Evolutionary conservation across 2,113 vertebrate genomes (phyloP).

Genomic region (Prolemur simus): DNA sequence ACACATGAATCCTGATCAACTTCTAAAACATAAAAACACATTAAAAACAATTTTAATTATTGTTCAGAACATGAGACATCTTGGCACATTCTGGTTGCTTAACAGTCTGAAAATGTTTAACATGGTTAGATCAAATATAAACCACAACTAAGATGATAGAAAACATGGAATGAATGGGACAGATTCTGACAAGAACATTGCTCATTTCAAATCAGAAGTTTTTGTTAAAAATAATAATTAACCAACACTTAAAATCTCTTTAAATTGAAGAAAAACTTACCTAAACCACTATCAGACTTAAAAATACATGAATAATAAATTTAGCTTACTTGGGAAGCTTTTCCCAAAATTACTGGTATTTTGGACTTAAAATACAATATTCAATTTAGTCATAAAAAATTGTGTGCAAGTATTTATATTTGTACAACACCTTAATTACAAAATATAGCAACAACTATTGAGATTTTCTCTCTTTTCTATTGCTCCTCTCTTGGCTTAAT

Average conservation of each 20-base stretch:
- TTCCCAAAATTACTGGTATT: background rate
- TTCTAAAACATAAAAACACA: background rate
- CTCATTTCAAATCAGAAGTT: slow-evolving; percentile 16
- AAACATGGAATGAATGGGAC: background rate
- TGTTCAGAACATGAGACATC: background rate
- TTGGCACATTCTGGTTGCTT: background rate
- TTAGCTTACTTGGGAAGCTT: background rate
- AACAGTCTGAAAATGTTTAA: background rate
- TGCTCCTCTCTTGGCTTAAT: background rate
- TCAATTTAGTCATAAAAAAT: background rate
- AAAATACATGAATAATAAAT: background rate
- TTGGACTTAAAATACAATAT: background rate
- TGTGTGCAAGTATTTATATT: background rate
- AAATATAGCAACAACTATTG: background rate
- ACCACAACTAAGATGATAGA: background rate
- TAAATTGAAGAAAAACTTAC: background rate
- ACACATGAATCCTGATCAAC: background rate
- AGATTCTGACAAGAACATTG: background rate
- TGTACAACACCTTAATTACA: background rate
- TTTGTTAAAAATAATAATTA: background rate
- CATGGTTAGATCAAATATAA: background rate
- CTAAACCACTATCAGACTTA: background rate
- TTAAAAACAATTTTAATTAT: background rate
- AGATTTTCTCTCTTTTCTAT: background rate
- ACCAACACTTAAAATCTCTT: background rate